A percentile compares a stretch with the other conserved stretches of the same genome.
phyloP scores from a whole-genome alignment of 2,888 invertebrate species.

The Syrista parreyssii region DNA sequence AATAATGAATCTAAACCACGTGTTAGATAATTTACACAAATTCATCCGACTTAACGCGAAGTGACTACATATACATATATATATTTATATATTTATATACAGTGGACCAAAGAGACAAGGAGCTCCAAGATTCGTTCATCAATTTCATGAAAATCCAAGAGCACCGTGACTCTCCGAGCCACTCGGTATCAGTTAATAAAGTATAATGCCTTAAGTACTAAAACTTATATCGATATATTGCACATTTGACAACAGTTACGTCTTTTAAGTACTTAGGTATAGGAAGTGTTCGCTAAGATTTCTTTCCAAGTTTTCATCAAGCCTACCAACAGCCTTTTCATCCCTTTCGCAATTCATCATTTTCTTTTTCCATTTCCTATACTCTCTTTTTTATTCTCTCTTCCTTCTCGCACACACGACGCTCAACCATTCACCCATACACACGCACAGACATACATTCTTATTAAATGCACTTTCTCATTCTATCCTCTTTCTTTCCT shows the following conservation, averaged over 20 bases:
- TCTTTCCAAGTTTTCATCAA: conserved; percentile 17
- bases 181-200: conserved; percentile 46
- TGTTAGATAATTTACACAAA: conserved; percentile 21
- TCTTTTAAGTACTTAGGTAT: conserved; percentile 62
- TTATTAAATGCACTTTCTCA: not conserved
- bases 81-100: conserved; percentile 64
- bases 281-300: conserved; percentile 51
- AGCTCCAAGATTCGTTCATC: not conserved
- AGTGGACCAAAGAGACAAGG: conserved; percentile 43
- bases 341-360: not conserved
- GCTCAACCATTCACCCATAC: not conserved
- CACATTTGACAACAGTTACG: conserved; percentile 66
- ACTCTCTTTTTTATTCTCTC: not conserved
- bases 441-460: not conserved
- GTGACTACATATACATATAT: conserved; percentile 37
- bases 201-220: conserved; percentile 52
- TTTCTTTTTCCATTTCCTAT: not conserved
- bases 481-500: not conserved
- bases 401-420: not conserved
- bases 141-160: not conserved
- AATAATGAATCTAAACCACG: not conserved
- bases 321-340: conserved; percentile 6
- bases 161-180: not conserved
- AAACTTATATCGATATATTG: conserved; percentile 65
- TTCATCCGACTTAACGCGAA: conserved; percentile 22